These are phyloP conservation scores for Bemisia tabaci DNA, from an alignment of 1,140 invertebrate genomes.

Conservation along the genomic window DNA sequence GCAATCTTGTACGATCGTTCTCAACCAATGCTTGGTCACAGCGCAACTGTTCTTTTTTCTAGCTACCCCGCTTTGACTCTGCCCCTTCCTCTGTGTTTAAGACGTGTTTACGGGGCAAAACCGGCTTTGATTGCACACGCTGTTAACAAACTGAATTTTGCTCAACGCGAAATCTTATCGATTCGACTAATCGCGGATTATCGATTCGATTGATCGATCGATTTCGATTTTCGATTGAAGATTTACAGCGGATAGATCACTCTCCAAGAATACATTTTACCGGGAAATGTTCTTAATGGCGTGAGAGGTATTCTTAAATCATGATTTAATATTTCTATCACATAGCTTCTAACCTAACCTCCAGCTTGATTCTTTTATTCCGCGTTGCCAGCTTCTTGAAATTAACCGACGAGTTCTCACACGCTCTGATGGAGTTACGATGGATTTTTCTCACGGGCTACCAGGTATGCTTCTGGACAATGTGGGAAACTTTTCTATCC, in stretches of 20 bases:
- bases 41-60: not conserved
- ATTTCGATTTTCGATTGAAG: not conserved
- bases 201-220: not conserved
- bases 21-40: not conserved
- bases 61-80: not conserved
- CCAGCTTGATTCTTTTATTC: too few relatives aligned
- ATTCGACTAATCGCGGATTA: not conserved
- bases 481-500: too few relatives aligned
- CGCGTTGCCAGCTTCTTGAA: too few relatives aligned
- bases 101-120: not conserved
- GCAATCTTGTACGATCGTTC: not conserved
- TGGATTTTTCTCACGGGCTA: too few relatives aligned
- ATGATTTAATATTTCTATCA: not conserved
- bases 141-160: not conserved
- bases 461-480: too few relatives aligned
- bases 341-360: not conserved
- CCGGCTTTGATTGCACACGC: not conserved
- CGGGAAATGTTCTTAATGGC: not conserved
- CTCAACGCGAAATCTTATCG: not conserved
- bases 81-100: not conserved
- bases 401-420: too few relatives aligned
- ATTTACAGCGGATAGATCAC: not conserved
- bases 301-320: not conserved
- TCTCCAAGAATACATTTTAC: not conserved
- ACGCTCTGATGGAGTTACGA: too few relatives aligned